Base-by-base conservation (phyloP, 2,113 vertebrate species). In the Echinops telfairi region DNA sequence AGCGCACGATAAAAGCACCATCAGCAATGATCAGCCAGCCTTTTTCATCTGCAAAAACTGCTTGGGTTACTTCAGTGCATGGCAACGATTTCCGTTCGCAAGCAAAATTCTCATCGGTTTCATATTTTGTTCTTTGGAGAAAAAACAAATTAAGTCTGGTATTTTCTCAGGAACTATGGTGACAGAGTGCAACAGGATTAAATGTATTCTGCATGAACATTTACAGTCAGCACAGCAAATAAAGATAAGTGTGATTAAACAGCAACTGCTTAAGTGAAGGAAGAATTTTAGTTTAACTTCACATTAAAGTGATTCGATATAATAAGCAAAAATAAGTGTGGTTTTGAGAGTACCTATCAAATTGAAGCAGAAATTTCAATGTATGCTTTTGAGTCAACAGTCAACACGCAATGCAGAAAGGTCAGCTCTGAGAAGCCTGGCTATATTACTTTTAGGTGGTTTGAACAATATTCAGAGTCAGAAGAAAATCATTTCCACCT, bases 1-100 rank as follows among this genome's bases (percentile, higher is more conserved):
- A 95, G 80, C 84, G 27, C 40, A 90, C 12, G 71, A 90, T 83
- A 91, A 94, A 94, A 92, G 79, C 25, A 88, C 23, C 79, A 88
- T 33, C 66, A 36, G 43, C 66, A 94, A 89, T 60, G 90, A 95
- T 40, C 31, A 95, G 75, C 25, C 91, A 88, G 66, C n/a, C 76
- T 83, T 95, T 53, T 79, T 80, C 47, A 81, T 93, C 36, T 58
- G 43, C n/a, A 62, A 91, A 95, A 43, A 75, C 40, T 16, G 10
- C 40, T 87, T 70, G 85, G 86, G 78, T 83, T 47, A 89, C 29
- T 89, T 90, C 77, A 60, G 43, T 57, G 29, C 17, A 82, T 81
- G 53, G 43, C 66, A 85, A 11, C 60, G 64, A n/a, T 58, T 38
- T 87, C 80, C 60, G 43, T 22, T 68, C 93, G 27, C 31, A 91